Base-by-base conservation (phyloP, 2,888 invertebrate species). In the Rotaria magnacalcarata region DNA sequence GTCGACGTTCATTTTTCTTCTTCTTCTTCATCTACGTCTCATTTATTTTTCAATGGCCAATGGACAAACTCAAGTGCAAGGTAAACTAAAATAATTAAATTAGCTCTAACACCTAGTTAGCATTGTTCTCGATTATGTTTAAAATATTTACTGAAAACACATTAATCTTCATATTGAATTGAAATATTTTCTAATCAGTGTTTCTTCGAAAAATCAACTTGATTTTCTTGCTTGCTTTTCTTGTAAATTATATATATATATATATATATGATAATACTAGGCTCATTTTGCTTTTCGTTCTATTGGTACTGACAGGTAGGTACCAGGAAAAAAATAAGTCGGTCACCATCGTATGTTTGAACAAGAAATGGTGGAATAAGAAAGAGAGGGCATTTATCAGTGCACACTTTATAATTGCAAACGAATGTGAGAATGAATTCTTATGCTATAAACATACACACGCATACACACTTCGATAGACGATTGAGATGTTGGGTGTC, bases 401-500 rank as follows among this genome's bases (percentile, higher is more conserved):
- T 34, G 7, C 14, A 67, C 67, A 67, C 67, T 67, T 67, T 34
- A 67, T 67, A 67, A 67, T 67, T 34, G 34, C 34, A 34, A 67
- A 67, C 34, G 67, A 67, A 14, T 67, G 67, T 67, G 67, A 27
- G 67, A 67, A 67, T 27, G 34, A 67, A 67, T 67, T 67, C 67
- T 67, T 67, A 34, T 34, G 67, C 67, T 34, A 67, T 67, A 27
- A 5, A 34, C 19, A 67, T 34, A 67, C 14, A 67, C 67, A 67
- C 11, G 16, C 19, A 67, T 19, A 34, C 19, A 34, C 27, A 67
- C 67, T 67, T 67, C 16, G 34, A 34, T 27, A 67, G 67, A 67
- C 67, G 67, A 67, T 67, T 34, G 19, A 67, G 34, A 67, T 67
- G 67, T 67, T 67, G 34, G 67, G 67, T 67, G 34, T 67, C 67